Conservation (phyloP, 2,888 invertebrate species). For the Epirrhoe tristata region DNA sequence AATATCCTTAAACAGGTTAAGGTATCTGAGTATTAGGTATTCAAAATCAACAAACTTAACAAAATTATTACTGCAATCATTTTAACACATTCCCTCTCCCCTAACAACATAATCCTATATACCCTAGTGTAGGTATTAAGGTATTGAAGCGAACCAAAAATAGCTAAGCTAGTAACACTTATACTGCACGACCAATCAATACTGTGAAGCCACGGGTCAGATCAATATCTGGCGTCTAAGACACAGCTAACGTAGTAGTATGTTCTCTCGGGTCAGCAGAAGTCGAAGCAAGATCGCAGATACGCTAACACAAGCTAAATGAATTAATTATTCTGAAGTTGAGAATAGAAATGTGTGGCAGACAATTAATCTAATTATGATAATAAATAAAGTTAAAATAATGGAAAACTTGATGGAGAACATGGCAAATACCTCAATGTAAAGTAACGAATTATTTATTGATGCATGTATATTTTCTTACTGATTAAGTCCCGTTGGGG, state of each 20-base stretch:
- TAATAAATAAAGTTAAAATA: background rate
- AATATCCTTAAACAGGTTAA: no score
- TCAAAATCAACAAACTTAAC: no score
- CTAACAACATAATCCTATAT: background rate
- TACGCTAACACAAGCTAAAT: slow-evolving; percentile 33
- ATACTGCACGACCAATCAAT: slow-evolving; percentile 57
- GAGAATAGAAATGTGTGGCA: slow-evolving; percentile 1
- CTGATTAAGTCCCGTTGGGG: no score
- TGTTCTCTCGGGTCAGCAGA: slow-evolving; percentile 27
- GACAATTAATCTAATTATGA: background rate
- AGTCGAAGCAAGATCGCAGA: slow-evolving; percentile 36
- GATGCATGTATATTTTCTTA: no score
- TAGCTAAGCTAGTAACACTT: slow-evolving; percentile 18
- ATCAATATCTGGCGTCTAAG: slow-evolving; percentile 53
- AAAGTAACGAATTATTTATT: no score
- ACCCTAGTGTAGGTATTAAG: background rate
- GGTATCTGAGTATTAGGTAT: no score
- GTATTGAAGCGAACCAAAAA: background rate
- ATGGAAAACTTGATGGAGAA: no score
- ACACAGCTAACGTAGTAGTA: slow-evolving; percentile 23
- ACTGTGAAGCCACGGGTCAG: slow-evolving; percentile 67
- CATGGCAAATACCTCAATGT: no score
- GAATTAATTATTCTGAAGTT: slow-evolving; percentile 32
- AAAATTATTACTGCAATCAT: no score
- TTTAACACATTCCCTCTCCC: no score